phyloP scores from a whole-genome alignment of 2,113 vertebrate species.

The Lagopus muta region DNA sequence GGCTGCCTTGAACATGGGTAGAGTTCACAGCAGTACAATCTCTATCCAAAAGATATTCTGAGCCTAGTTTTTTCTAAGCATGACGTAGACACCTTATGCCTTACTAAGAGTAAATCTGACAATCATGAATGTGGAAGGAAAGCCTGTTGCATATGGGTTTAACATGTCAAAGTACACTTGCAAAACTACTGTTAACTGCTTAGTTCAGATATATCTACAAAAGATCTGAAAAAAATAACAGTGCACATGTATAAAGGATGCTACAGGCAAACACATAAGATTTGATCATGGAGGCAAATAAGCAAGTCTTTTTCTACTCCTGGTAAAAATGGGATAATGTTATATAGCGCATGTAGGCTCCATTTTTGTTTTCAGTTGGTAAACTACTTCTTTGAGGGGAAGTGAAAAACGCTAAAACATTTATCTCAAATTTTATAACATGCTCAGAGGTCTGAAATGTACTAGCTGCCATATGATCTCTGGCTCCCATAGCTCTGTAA shows the following conservation, averaged over 20 bases:
- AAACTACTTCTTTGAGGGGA: background rate
- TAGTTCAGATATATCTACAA: background rate
- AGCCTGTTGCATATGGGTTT: fast-evolving
- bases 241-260: background rate
- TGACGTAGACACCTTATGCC: background rate
- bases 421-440: background rate
- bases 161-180: background rate
- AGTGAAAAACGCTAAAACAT: background rate
- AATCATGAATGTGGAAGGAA: background rate
- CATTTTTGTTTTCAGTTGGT: background rate
- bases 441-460: background rate
- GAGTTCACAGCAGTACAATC: background rate
- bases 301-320: background rate
- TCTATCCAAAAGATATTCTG: background rate
- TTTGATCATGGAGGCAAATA: background rate
- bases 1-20: background rate
- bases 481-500: background rate
- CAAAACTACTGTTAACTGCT: background rate
- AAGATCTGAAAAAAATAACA: background rate
- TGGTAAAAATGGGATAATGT: background rate
- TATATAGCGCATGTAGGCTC: background rate
- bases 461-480: background rate
- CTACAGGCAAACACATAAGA: background rate
- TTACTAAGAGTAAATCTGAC: background rate
- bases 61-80: background rate